Conservation (phyloP, 2,113 vertebrate species). For the Nothoprocta perdicaria region DNA sequence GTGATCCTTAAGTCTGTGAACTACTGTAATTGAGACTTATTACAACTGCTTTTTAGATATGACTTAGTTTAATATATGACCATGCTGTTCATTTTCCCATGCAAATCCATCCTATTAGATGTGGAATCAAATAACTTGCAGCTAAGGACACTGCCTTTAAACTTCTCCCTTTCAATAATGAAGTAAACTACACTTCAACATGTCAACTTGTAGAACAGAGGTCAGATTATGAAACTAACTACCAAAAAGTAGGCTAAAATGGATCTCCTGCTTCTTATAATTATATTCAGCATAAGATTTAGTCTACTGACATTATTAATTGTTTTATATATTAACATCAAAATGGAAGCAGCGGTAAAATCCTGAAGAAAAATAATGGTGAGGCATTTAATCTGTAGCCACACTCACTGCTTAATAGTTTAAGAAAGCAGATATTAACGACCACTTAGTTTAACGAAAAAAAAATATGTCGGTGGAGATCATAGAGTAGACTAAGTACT, state of each 20-base stretch:
- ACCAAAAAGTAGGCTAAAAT: neutral
- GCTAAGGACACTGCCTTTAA: neutral
- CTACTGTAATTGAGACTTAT: neutral
- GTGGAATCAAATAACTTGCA: neutral
- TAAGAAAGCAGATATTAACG: neutral
- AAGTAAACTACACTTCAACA: slow-evolving; percentile 17
- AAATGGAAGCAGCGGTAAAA: neutral
- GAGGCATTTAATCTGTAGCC: neutral
- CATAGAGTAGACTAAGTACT: neutral
- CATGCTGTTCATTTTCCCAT: neutral
- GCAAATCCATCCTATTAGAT: slow-evolving; percentile 7
- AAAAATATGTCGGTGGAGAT: neutral
- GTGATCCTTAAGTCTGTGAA: neutral
- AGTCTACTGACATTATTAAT: neutral
- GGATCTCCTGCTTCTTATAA: neutral
- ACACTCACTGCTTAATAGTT: neutral
- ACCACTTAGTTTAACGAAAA: neutral
- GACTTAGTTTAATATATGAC: slow-evolving; percentile 19
- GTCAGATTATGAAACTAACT: neutral
- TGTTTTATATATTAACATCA: neutral
- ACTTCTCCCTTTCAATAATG: neutral
- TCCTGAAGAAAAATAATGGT: neutral
- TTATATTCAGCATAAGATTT: neutral
- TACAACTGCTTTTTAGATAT: slow-evolving; percentile 14
- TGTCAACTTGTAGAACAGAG: neutral